Base-by-base conservation (phyloP, 2,113 vertebrate species). In the Dolichotis patagonum region DNA sequence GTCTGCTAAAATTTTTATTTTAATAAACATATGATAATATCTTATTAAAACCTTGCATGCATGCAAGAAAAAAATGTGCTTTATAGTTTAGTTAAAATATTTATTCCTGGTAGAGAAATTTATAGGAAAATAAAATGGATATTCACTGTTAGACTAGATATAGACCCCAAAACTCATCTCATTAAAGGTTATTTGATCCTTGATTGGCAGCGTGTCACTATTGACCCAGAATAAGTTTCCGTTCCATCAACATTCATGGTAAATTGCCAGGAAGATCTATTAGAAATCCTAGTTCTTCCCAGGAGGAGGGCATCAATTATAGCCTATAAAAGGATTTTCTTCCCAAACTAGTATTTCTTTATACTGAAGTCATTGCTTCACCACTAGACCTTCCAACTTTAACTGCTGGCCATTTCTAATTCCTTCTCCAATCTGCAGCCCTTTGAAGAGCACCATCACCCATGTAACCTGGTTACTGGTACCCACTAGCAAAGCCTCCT, bases 201-300 rank as follows among this genome's bases (percentile, higher is more conserved):
- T 69, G 67, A 17, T n/a, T 69, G 67, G n/a, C 32, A 69, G 67
- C 30, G 65, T 69, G 32, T 67, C 65, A 69, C 30, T n/a, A 62
- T n/a, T 62, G 73, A 95, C 30, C 58, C 67, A 91, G 22, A 69
- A 82, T 28, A 78, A 86, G 14, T 65, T 69, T 69, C 65, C 65
- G 94, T 69, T 69, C 32, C 16, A 97, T 56, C 46, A 93, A 86
- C 82, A 95, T n/a, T 67, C 5, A 84, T 71, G 41, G 54, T 54
- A 88, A 84, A 88, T 14, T 69, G 30, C 20, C 49, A 83, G 12
- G 38, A 60, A 49, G 10, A 77, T 67, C 82, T 87, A 46, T 95
- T 69, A 62, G 17, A 93, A 83, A 80, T 78, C 30, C 32, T 85
- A 35, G 14, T 38, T 65, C 63, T 89, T 73, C 52, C 49, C 69